phyloP scores from a whole-genome alignment of 1,140 invertebrate species.

The Neodiprion virginianus region DNA sequence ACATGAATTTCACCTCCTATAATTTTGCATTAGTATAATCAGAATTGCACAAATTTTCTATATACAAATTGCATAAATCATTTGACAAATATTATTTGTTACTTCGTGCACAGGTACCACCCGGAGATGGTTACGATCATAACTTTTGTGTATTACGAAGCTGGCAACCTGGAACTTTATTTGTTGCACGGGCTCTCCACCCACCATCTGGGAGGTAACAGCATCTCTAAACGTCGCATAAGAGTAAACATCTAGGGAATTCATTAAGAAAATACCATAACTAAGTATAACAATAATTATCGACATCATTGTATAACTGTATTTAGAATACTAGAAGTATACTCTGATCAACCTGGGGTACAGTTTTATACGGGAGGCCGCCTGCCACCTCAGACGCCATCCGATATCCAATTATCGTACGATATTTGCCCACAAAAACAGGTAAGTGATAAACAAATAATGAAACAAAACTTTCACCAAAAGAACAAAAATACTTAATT shows the following conservation, averaged over 20 bases:
- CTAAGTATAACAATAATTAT: not conserved
- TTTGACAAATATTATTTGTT: too few relatives aligned
- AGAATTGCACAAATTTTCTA: too few relatives aligned
- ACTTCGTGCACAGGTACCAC: conserved; percentile 35
- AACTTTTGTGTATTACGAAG: conserved; percentile 66
- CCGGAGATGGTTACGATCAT: conserved; percentile 67
- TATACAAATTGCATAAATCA: too few relatives aligned
- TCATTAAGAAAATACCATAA: not conserved
- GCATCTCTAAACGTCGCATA: not conserved
- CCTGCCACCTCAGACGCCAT: conserved; percentile 60
- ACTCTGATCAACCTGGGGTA: conserved; percentile 84
- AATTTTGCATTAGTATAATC: too few relatives aligned
- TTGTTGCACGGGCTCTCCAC: conserved; percentile 67
- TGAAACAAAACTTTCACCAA: not conserved
- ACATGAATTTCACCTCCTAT: too few relatives aligned
- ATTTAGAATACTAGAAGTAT: conserved; percentile 72
- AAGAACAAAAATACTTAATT: too few relatives aligned
- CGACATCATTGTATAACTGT: not conserved
- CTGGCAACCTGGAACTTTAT: conserved; percentile 32
- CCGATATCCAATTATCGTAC: conserved; percentile 11
- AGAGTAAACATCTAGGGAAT: conserved; percentile 12
- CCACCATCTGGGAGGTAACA: conserved; percentile 65
- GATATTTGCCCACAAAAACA: not conserved
- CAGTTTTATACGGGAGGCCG: conserved; percentile 87
- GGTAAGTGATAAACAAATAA: not conserved